Base-by-base conservation (phyloP, 1,140 invertebrate species). In the Drosophila pruinosa region DNA sequence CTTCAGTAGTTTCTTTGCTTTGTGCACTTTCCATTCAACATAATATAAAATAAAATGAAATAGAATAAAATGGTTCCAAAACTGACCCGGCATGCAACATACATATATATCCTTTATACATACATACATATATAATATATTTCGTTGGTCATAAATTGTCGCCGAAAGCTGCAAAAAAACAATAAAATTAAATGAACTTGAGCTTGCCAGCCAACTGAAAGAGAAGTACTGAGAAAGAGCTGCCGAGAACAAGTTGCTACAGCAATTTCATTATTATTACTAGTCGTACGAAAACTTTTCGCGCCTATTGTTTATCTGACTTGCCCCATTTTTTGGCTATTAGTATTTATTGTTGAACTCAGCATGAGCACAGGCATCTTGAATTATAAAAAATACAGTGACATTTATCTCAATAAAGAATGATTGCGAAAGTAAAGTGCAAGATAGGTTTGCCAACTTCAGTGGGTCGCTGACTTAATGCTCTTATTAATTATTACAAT, bases 151-250 rank as follows among this genome's bases (percentile, higher is more conserved):
- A 81, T 86, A 86, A 86, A 86, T 86, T 86, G 77, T 75, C 78
- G 75, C 70, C 70, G 31, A 88, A 86, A 86, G 78, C 82, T 78
- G 73, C 67, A 68, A 14, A 31, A 70, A 71, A 86, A 86, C 78
- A 86, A 86, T 88, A 86, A 86, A 86, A 86, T 82, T 86, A 86
- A 86, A 86, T 88, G 82, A 86, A 86, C 81, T 85, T 77, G 73
- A 86, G 81, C 45, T 39, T 31, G 39, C 50, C 14, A n/a, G 14
- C 45, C 41, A n/a, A 21, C 50, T 48, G 24, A 26, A 47, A 38
- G 38, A 14, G 17, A 43, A 2, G 7, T n/a, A 50, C 14, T 28
- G 43, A 53, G 31, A 15, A 10, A 7, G 8, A 34, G 57, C 6
- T 17, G 10, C 3, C 41, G 10, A 8, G 15, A 75, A 26, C 45